Conservation (phyloP, 2,113 vertebrate species). For the Mus spicilegus region DNA sequence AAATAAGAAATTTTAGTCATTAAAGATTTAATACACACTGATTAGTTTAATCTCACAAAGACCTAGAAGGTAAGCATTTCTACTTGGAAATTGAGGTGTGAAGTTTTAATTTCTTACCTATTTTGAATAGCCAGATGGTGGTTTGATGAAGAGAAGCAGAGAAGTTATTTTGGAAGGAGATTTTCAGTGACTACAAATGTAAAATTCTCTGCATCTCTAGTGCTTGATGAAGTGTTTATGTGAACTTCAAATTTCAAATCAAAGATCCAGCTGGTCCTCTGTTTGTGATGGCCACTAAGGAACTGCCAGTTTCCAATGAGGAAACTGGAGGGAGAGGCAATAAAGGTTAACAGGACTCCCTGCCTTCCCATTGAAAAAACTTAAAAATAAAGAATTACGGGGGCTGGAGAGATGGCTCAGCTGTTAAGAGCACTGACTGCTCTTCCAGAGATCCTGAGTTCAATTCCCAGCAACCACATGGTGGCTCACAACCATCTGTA, state of each 20-base stretch:
- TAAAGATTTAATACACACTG: not conserved
- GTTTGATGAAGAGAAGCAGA: slow-evolving; percentile 15
- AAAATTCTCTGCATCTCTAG: not conserved
- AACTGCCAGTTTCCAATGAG: not conserved
- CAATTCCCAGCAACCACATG: too few relatives aligned
- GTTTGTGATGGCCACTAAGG: not conserved
- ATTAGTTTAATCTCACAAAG: not conserved
- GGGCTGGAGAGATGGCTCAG: too few relatives aligned
- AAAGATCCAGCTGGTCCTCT: not conserved
- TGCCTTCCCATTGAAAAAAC: not conserved
- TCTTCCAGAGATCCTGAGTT: too few relatives aligned
- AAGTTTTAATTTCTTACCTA: slow-evolving; percentile 16
- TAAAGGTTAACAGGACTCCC: not conserved
- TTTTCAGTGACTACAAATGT: not conserved
- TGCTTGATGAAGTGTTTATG: not conserved
- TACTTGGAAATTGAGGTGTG: not conserved
- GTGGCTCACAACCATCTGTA: too few relatives aligned
- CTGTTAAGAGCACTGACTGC: too few relatives aligned
- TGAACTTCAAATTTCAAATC: slow-evolving; percentile 35
- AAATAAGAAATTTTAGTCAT: not conserved
- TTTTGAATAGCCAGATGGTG: not conserved
- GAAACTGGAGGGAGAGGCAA: not conserved
- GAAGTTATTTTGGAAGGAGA: slow-evolving; percentile 21
- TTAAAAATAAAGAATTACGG: slow-evolving; percentile 12
- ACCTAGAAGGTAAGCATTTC: not conserved